phyloP scores from a whole-genome alignment of 2,797 vertebrate genomes.

The Lithobates pipiens region DNA sequence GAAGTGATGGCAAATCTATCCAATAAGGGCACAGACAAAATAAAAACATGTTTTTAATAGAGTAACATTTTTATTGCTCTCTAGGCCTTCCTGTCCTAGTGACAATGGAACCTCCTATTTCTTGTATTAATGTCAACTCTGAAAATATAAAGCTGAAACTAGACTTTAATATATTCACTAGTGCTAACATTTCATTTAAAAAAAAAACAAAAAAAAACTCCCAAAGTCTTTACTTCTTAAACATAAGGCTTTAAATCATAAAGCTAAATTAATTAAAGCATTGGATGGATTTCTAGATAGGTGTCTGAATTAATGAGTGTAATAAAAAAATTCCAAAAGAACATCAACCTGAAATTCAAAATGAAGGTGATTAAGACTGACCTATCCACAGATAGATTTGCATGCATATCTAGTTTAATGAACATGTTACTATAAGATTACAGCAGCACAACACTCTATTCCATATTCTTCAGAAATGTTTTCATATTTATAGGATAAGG shows the following conservation, averaged over 20 bases:
- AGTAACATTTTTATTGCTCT: too few relatives aligned
- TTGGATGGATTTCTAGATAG: conserved; percentile 34
- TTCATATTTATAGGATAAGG: too few relatives aligned
- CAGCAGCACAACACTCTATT: background rate
- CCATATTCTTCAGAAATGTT: too few relatives aligned
- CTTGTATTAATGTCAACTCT: too few relatives aligned
- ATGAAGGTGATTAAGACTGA: conserved; percentile 41
- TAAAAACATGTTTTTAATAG: too few relatives aligned
- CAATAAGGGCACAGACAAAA: too few relatives aligned
- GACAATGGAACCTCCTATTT: too few relatives aligned
- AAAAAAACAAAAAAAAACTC: background rate
- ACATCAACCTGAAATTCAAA: conserved; percentile 27
- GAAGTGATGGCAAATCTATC: too few relatives aligned
- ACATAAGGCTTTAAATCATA: conserved; percentile 32
- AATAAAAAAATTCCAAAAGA: conserved; percentile 34
- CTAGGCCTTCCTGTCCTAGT: too few relatives aligned
- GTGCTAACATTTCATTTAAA: background rate
- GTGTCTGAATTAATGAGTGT: conserved; percentile 44
- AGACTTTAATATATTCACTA: background rate
- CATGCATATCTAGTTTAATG: conserved; percentile 38
- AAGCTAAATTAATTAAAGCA: conserved; percentile 43
- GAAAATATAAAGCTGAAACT: too few relatives aligned
- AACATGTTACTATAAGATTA: conserved; percentile 39
- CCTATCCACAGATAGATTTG: conserved; percentile 22
- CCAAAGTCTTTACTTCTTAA: conserved; percentile 14